Base-by-base conservation (phyloP, 2,113 vertebrate species). In the Clinocottus analis region DNA sequence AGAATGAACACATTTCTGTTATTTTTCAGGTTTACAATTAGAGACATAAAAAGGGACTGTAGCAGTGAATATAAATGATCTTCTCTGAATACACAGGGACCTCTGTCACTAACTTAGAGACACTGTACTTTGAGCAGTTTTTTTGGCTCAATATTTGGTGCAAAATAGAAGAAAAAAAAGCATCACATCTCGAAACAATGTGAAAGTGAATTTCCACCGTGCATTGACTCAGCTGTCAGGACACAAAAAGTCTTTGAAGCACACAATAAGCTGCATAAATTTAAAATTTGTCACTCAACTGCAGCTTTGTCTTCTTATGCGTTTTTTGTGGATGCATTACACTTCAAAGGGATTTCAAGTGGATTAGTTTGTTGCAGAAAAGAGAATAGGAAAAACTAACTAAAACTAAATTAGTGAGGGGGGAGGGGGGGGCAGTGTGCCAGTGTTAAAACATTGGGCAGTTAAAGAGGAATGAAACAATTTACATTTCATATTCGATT, bases 161-260 rank as follows among this genome's bases (percentile, higher is more conserved):
- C 29, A 37, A 19, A 60, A 75, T 49, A 29, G 17, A 29, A 27
- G 49, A 27, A 53, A 60, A 56, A 39, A 13, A 47, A 8, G 6
- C 25, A 16, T 5, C n/a, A 53, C 3, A 58, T 21, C 55, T 63
- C 0, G n/a, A n/a, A 62, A 43, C 2, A 7, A 31, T 47, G 35
- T 13, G 45, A 47, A 27, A 35, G 63, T 63, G 25, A 17, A 51
- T 59, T 69, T 60, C 31, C 62, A 29, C 43, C 9, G 11, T 37
- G 9, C 19, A 9, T 67, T 33, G 19, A 41, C n/a, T 41, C 75
- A 79, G 27, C 9, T 76, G n/a, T 73, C 51, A 27, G 31, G 66
- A 69, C 41, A 78, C 41, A 43, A 75, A 8, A 71, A 53, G 29
- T 19, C 56, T 81, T 68, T 86, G 79, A 85, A 87, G 65, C 11